A percentile compares a stretch with the other conserved stretches of the same genome.
These are phyloP conservation scores for Antechinus flavipes DNA, from an alignment of 2,113 vertebrate genomes.

Conservation along the genomic window DNA sequence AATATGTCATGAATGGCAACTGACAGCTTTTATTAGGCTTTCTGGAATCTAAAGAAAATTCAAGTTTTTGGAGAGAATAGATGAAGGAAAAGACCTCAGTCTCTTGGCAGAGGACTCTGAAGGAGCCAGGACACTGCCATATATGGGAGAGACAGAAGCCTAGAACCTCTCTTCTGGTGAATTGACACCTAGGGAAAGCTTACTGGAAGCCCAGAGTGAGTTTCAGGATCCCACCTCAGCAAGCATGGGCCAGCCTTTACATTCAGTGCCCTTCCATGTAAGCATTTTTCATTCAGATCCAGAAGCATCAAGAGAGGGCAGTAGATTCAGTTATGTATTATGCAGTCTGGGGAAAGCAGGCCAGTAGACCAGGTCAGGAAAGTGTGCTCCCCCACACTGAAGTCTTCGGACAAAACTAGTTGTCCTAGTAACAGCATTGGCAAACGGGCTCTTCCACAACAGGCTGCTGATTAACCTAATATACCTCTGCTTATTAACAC, in stretches of 20 bases:
- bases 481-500: background rate
- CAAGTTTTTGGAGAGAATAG: background rate
- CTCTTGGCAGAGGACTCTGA: too few relatives aligned
- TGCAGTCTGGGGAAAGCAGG: background rate
- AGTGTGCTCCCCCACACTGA: background rate
- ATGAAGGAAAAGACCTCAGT: background rate
- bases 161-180: background rate
- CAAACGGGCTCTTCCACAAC: background rate
- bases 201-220: background rate
- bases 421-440: background rate
- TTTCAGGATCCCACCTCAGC: background rate
- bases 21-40: background rate
- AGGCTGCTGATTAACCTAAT: background rate
- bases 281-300: background rate
- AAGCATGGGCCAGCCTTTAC: background rate
- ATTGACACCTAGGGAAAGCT: background rate
- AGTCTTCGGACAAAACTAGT: background rate
- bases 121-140: background rate
- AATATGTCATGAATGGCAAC: background rate
- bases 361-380: background rate
- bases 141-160: background rate
- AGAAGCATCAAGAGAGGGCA: background rate
- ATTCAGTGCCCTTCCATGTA: background rate
- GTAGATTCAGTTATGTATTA: background rate
- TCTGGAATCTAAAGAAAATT: background rate